Percentiles rank a stretch among this genome's conserved stretches.
phyloP scores from a whole-genome alignment of 2,888 invertebrate species.

The Ophion obscuratus region DNA sequence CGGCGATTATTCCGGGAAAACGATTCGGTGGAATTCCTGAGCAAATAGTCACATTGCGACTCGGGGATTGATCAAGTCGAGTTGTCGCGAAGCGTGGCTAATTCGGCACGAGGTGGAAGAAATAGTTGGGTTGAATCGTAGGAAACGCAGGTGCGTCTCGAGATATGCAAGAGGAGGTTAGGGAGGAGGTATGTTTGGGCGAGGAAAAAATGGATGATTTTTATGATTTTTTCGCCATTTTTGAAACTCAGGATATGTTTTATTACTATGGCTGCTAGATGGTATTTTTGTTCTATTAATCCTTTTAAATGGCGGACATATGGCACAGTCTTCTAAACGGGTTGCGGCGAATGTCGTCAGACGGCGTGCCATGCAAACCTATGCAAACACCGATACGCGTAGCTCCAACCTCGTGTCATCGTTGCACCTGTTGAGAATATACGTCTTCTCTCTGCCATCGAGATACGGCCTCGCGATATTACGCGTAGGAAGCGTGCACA shows the following conservation, averaged over 20 bases:
- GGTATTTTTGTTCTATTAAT: too few species aligned
- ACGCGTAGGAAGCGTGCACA: slow-evolving; percentile 50
- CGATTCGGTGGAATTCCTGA: neutral
- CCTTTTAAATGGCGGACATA: too few species aligned
- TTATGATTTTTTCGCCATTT: too few species aligned
- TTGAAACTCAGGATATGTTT: too few species aligned
- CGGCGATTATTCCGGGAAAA: neutral
- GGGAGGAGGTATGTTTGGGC: too few species aligned
- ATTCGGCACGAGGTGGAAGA: neutral
- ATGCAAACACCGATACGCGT: slow-evolving; percentile 35
- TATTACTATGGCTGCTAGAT: too few species aligned
- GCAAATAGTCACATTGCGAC: neutral
- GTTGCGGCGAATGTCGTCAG: too few species aligned
- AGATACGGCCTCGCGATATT: slow-evolving; percentile 23
- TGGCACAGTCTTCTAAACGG: too few species aligned
- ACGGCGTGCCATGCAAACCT: neutral
- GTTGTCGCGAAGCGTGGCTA: neutral
- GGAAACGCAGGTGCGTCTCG: neutral
- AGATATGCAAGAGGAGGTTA: neutral
- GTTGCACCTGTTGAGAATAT: slow-evolving; percentile 59
- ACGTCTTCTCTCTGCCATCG: slow-evolving; percentile 37
- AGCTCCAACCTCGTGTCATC: slow-evolving; percentile 5
- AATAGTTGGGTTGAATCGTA: neutral
- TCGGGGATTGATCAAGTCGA: neutral
- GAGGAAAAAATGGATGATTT: too few species aligned